phyloP scores from a whole-genome alignment of 2,888 invertebrate species.

The Pachliopta kotzebuea region DNA sequence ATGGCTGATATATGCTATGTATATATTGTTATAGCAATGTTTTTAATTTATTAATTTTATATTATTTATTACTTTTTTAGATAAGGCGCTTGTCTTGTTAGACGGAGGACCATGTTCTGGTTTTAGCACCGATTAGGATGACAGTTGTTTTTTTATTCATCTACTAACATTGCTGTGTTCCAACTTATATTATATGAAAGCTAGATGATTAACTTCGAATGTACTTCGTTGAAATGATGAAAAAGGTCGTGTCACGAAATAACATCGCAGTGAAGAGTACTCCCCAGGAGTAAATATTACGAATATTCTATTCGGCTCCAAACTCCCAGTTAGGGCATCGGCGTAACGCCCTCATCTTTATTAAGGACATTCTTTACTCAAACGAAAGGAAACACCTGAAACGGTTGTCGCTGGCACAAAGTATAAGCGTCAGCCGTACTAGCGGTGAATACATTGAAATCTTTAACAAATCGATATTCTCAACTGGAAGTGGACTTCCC shows the following conservation, averaged over 20 bases:
- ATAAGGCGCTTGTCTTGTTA: too few relatives aligned
- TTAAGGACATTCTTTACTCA: constrained; percentile 68
- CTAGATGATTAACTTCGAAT: neutral
- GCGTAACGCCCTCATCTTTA: constrained; percentile 64
- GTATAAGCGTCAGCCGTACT: constrained; percentile 32
- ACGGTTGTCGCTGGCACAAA: constrained; percentile 40
- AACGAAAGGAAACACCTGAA: constrained; percentile 52
- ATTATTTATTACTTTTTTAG: too few relatives aligned
- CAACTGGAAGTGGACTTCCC: too few relatives aligned
- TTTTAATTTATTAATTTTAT: too few relatives aligned
- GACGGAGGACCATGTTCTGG: too few relatives aligned
- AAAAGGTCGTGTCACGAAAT: constrained; percentile 1
- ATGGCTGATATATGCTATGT: too few relatives aligned
- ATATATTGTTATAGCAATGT: too few relatives aligned
- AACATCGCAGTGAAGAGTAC: neutral
- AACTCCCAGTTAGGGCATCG: constrained; percentile 21
- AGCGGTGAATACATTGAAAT: neutral
- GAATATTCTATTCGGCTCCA: constrained; percentile 20
- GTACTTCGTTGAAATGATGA: neutral
- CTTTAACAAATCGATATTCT: too few relatives aligned
- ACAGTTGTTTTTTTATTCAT: too few relatives aligned
- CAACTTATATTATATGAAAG: too few relatives aligned
- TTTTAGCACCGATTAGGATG: too few relatives aligned
- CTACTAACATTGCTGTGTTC: too few relatives aligned
- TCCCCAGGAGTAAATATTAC: constrained; percentile 19